Percentiles rank a stretch among this genome's conserved stretches.
Conservation (phyloP, 2,888 invertebrate species). For the Amblyjoppa proteus region DNA sequence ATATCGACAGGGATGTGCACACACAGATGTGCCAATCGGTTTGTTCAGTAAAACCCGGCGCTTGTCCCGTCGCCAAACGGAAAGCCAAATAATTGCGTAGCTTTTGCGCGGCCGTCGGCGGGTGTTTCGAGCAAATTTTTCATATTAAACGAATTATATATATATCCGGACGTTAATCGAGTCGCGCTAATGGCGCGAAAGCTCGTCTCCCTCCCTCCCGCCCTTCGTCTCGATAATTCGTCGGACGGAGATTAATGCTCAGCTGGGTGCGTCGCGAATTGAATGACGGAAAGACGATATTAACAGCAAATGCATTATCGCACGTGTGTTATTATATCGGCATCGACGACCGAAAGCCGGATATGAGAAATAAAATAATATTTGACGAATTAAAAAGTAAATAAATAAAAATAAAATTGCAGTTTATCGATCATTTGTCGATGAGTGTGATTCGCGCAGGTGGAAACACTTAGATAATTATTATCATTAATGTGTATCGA, state of each 20-base stretch:
- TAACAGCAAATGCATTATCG: not conserved
- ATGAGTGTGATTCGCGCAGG: too few relatives aligned
- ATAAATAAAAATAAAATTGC: too few relatives aligned
- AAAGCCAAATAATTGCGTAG: slow-evolving; percentile 33
- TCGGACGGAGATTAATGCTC: slow-evolving; percentile 43
- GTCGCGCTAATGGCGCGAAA: slow-evolving; percentile 39
- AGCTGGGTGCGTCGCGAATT: slow-evolving; percentile 19
- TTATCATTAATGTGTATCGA: too few relatives aligned
- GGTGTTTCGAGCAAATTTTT: slow-evolving; percentile 14
- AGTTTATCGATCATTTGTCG: too few relatives aligned
- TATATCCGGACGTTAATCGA: slow-evolving; percentile 45
- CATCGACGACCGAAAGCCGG: not conserved
- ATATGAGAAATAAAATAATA: slow-evolving; percentile 27
- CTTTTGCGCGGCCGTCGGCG: not conserved
- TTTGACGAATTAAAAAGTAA: not conserved
- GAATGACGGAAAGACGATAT: slow-evolving; percentile 35
- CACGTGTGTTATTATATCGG: not conserved
- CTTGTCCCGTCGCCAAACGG: not conserved
- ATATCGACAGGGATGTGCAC: not conserved
- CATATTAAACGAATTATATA: slow-evolving; percentile 21
- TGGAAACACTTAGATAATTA: too few relatives aligned
- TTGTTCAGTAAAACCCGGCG: not conserved
- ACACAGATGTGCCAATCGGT: not conserved
- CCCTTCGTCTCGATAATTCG: slow-evolving; percentile 23
- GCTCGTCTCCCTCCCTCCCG: not conserved